Base-by-base conservation (phyloP, 2,888 invertebrate species). In the Aradus depressus region DNA sequence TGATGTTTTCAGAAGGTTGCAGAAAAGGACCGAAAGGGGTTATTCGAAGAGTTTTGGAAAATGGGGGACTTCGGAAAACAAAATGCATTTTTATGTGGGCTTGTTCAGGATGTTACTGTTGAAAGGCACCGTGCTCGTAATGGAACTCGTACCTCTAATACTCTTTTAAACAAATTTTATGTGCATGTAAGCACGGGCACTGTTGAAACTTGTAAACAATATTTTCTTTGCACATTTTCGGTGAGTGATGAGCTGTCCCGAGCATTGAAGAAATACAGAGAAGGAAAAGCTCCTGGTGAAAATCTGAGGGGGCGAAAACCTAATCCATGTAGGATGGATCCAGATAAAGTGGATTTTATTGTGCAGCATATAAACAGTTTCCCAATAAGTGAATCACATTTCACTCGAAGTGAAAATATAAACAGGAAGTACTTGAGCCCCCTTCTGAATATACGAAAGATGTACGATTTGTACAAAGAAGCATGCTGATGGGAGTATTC, bases 331-430 rank as follows among this genome's bases (percentile, higher is more conserved):
- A 38, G 28, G 39, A 48, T 39, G 3, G 14, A 37, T 2, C 3
- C 3, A 16, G 48, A 3, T 2, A 4, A 4, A 3, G 23, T 47
- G 21, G 37, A 47, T 5, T 23, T 43, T 47, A 18, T 47, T 43
- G 16, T 23, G 12, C 35, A 47, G n/a, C 47, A 47, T 31, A 47
- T 47, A 34, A 39, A 35, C 26, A 37, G 43, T 19, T 55, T 52
- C 28, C 54, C 52, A 28, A 32, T 34, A 5, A 44, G 45, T 43
- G 38, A 55, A 31, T 48, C 43, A 8, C 55, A 52, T 43, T 55
- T 52, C 37, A 52, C 49, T 5, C 43, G 52, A 23, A 19, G 41
- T 12, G 43, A 54, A 12, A 54, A 54, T 28, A 42, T 49, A 10
- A 35, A 52, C 23, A 54, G 43, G 25, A 41, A 42, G 19, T 51